phyloP scores from a whole-genome alignment of 2,113 vertebrate genomes.

The Thunnus maccoyii region DNA sequence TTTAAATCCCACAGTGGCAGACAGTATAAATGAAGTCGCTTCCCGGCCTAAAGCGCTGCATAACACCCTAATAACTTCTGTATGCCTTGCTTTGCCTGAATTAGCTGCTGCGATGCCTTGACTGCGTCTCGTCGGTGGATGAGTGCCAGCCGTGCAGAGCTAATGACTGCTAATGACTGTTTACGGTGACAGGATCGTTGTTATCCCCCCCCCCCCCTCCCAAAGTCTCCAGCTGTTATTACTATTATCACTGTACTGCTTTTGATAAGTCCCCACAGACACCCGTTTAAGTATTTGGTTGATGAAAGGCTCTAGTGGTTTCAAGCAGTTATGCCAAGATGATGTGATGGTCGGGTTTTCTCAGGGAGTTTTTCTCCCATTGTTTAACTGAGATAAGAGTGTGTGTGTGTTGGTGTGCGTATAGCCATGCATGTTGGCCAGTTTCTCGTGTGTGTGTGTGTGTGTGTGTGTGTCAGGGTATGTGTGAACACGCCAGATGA shows the following conservation, averaged over 20 bases:
- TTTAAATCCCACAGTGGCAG: constrained; percentile 71
- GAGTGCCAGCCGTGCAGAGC: constrained; percentile 70
- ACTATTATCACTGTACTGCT: constrained; percentile 62
- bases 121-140: constrained; percentile 56
- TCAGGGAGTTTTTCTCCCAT: constrained; percentile 31
- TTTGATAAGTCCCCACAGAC: constrained; percentile 72
- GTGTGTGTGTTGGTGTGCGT: constrained; percentile 34
- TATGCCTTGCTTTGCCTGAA: constrained; percentile 36
- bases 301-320: constrained; percentile 67
- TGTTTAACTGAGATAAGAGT: constrained; percentile 58
- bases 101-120: constrained; percentile 39
- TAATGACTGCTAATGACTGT: constrained; percentile 82
- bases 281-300: constrained; percentile 61
- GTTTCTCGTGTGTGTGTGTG: constrained; percentile 9
- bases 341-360: constrained; percentile 58
- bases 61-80: constrained; percentile 72
- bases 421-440: constrained; percentile 28
- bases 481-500: constrained; percentile 71
- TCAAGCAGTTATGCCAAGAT: constrained; percentile 51
- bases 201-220: constrained; percentile 40
- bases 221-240: constrained; percentile 75
- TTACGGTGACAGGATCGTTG: constrained; percentile 76
- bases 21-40: constrained; percentile 73
- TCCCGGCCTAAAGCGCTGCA: constrained; percentile 58
- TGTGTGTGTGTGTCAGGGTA: constrained; percentile 38